phyloP scores from a whole-genome alignment of 1,140 invertebrate species.

The Nasonia longicornis region DNA sequence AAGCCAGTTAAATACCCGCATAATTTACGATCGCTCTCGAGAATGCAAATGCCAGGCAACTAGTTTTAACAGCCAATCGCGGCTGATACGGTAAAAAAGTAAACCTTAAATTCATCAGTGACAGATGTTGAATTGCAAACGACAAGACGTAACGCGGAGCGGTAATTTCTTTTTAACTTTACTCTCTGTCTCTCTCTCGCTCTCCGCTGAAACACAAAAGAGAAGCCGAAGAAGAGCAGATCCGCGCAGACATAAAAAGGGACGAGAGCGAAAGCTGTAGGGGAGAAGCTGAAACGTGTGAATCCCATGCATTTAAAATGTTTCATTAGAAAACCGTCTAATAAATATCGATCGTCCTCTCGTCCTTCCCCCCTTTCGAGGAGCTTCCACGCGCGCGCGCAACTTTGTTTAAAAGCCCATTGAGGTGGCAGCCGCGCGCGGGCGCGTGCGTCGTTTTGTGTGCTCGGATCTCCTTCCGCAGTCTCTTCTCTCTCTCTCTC shows the following conservation, averaged over 20 bases:
- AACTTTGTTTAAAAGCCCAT: slow-evolving; percentile 38
- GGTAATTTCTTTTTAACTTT: background rate
- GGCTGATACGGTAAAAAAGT: background rate
- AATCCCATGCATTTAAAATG: slow-evolving; percentile 65
- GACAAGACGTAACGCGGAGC: background rate
- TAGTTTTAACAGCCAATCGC: background rate
- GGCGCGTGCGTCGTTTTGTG: slow-evolving; percentile 10
- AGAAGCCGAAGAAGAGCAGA: background rate
- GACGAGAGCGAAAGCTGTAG: background rate
- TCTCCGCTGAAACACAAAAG: background rate
- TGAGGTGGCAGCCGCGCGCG: slow-evolving; percentile 22
- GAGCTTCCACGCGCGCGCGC: background rate
- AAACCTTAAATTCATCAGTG: slow-evolving; percentile 3
- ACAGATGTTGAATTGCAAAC: background rate
- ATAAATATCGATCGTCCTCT: slow-evolving; percentile 60
- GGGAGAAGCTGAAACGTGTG: slow-evolving; percentile 43
- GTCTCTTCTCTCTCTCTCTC: slow-evolving; percentile 32
- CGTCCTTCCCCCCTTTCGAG: slow-evolving; percentile 47
- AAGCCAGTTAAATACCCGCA: background rate
- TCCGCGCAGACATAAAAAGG: background rate
- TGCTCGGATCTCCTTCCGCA: slow-evolving; percentile 9
- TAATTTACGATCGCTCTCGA: background rate
- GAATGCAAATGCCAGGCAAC: background rate
- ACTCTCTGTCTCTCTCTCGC: background rate
- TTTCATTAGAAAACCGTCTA: slow-evolving; percentile 65